phyloP scores from a whole-genome alignment of 2,797 vertebrate species.

The Enteromius anoplus region DNA sequence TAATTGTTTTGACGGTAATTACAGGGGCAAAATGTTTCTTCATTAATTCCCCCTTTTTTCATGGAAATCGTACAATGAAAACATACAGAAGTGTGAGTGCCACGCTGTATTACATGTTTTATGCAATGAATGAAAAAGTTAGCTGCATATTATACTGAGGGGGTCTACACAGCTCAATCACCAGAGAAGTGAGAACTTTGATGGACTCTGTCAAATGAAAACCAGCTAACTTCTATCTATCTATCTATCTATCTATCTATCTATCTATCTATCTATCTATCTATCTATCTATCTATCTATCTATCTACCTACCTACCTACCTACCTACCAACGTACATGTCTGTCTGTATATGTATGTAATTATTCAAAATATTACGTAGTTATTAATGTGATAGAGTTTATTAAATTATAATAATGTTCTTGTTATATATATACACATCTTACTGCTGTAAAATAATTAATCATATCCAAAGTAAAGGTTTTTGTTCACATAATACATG shows the following conservation, averaged over 20 bases:
- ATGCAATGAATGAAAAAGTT: slow-evolving; percentile 60
- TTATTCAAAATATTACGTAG: not conserved
- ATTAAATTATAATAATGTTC: not conserved
- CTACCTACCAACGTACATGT: too few species aligned
- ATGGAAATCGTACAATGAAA: slow-evolving; percentile 74
- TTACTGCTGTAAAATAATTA: too few species aligned
- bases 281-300: not conserved
- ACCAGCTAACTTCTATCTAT: not conserved
- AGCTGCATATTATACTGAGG: slow-evolving; percentile 25
- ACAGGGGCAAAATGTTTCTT: slow-evolving; percentile 83
- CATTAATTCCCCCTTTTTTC: slow-evolving; percentile 82
- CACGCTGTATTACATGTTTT: slow-evolving; percentile 70
- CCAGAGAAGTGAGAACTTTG: slow-evolving; percentile 5
- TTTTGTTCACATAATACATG: too few species aligned
- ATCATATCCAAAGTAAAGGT: too few species aligned
- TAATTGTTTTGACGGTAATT: slow-evolving; percentile 87
- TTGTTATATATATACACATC: too few species aligned
- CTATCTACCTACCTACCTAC: too few species aligned
- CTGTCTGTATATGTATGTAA: not conserved
- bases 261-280: not conserved
- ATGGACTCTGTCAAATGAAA: not conserved
- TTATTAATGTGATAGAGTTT: not conserved
- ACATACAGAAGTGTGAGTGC: slow-evolving; percentile 70
- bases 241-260: not conserved
- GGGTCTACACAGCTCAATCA: slow-evolving; percentile 18